Evolutionary conservation across 30 jellyfish, hydroid and myxozoan genomes (phyloP).

Genomic region (Turritopsis rubra): DNA sequence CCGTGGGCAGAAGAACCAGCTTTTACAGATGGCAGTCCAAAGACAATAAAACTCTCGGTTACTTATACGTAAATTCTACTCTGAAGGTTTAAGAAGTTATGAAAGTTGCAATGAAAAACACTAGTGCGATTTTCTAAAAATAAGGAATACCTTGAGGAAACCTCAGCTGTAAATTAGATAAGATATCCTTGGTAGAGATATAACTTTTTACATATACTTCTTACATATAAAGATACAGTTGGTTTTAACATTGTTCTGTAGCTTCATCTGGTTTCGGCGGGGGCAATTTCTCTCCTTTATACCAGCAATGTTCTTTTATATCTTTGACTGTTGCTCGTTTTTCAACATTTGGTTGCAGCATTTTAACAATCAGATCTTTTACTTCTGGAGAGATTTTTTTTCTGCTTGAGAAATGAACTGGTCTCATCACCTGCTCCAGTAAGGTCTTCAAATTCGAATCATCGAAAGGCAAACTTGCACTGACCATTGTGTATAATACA

Average conservation of each 20-base stretch:
- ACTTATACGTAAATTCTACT: no score
- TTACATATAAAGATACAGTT: not conserved
- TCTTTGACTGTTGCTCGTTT: conserved; percentile 51
- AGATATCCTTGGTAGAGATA: no score
- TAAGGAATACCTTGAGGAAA: no score
- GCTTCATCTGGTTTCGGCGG: conserved; percentile 12
- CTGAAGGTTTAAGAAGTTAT: no score
- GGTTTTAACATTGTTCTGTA: not conserved
- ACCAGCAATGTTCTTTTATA: conserved; percentile 79
- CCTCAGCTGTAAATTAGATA: no score
- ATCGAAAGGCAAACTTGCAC: conserved; percentile 97
- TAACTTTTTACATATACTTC: no score
- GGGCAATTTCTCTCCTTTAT: conserved; percentile 65
- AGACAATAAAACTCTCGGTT: no score
- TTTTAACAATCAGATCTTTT: conserved; percentile 67
- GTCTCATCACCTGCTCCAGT: conserved; percentile 96
- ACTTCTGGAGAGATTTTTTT: conserved; percentile 93
- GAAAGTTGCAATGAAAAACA: no score
- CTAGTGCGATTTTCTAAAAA: no score
- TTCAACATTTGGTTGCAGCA: conserved; percentile 85
- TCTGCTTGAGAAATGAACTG: conserved; percentile 89
- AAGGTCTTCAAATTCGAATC: conserved; percentile 93
- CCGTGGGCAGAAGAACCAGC: no score
- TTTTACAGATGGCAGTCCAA: no score
- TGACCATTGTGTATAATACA: conserved; percentile 92